Conservation (phyloP, 1,140 invertebrate genomes). For the Sinella curviseta region DNA sequence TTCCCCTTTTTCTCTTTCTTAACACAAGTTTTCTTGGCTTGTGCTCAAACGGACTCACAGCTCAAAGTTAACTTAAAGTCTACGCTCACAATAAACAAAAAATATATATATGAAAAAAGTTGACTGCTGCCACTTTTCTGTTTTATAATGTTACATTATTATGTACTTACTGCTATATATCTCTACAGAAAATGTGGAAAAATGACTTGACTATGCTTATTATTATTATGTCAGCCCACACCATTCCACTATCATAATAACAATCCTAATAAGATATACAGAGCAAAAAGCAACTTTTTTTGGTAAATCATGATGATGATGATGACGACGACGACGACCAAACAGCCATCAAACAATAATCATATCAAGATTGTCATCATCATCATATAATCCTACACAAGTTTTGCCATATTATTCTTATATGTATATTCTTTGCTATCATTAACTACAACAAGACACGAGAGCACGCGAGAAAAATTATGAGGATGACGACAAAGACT, state of each 20-base stretch:
- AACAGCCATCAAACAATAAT: background rate
- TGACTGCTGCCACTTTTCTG: background rate
- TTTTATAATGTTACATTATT: background rate
- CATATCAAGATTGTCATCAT: background rate
- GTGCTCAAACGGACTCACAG: conserved; percentile 15
- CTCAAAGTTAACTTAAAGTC: background rate
- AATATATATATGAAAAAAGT: no score
- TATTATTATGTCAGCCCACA: background rate
- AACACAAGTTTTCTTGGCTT: conserved; percentile 27
- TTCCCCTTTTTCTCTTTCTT: conserved; percentile 25
- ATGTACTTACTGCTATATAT: background rate
- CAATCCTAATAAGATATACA: background rate
- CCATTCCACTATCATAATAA: background rate
- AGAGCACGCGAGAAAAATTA: background rate
- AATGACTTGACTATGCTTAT: background rate
- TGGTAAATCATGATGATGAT: background rate
- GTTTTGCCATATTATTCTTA: background rate
- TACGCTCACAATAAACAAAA: background rate
- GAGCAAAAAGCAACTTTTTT: no score
- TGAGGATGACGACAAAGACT: background rate
- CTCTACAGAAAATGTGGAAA: background rate
- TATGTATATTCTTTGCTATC: no score
- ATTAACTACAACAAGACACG: background rate
- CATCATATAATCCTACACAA: background rate
- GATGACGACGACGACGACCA: background rate